Percentiles rank a stretch among this genome's conserved stretches.
These are phyloP conservation scores for Antigone vipio DNA, from an alignment of 2,113 vertebrate genomes.

Conservation along the genomic window DNA sequence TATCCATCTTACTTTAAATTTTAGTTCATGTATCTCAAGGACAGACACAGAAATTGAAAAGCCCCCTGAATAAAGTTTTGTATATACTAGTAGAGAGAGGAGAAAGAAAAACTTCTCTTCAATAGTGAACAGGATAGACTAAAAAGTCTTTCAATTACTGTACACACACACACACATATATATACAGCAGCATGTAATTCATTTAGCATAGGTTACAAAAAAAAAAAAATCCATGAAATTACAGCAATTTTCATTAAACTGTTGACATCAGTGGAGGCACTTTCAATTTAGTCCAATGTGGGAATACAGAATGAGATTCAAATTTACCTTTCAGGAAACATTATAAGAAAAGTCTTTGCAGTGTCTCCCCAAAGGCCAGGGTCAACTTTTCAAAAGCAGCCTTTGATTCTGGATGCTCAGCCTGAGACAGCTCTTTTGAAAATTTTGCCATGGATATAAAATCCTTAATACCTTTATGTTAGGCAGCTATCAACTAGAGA, in stretches of 20 bases:
- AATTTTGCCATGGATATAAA: conserved; percentile 32
- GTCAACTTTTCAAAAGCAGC: conserved; percentile 48
- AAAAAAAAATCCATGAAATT: neutral
- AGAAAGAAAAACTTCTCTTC: conserved; percentile 47
- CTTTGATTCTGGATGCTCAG: conserved; percentile 26
- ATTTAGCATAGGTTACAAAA: neutral
- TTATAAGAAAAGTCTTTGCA: neutral
- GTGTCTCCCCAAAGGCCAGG: conserved; percentile 23
- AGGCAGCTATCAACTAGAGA: neutral
- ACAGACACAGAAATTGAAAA: conserved; percentile 50
- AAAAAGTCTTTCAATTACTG: conserved; percentile 44
- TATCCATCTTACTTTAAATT: conserved; percentile 54
- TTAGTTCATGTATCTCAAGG: conserved; percentile 58
- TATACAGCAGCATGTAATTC: neutral
- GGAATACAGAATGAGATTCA: conserved; percentile 44
- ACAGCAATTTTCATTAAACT: conserved; percentile 40
- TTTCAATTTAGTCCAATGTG: neutral
- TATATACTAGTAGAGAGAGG: conserved; percentile 44
- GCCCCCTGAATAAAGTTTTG: conserved; percentile 23
- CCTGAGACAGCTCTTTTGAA: conserved; percentile 19
- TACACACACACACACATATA: neutral
- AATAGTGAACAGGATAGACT: neutral
- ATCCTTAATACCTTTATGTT: conserved; percentile 4
- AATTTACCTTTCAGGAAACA: conserved; percentile 44
- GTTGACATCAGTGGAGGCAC: conserved; percentile 14